phyloP scores from a whole-genome alignment of 2,113 vertebrate species.

The Eira barbara region DNA sequence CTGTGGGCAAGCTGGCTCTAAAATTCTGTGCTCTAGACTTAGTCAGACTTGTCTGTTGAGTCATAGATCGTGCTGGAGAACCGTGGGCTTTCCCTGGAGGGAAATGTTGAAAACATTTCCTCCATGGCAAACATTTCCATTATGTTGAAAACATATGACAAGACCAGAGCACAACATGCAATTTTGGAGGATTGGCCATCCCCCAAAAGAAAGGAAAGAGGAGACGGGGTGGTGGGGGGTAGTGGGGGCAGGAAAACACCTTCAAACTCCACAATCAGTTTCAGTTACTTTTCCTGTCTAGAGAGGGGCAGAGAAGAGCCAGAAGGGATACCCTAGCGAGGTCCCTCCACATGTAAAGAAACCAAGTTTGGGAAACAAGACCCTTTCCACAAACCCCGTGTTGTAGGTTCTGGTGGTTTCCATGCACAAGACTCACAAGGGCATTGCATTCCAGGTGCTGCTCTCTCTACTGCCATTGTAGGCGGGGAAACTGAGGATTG shows the following conservation, averaged over 20 bases:
- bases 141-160: slow-evolving; percentile 4
- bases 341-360: background rate
- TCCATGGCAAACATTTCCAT: slow-evolving; percentile 8
- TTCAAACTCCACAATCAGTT: background rate
- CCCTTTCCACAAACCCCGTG: background rate
- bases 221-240: background rate
- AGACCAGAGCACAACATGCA: background rate
- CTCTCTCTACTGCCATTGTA: background rate
- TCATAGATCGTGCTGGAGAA: background rate
- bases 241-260: background rate
- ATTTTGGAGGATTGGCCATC: background rate
- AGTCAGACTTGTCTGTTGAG: slow-evolving; percentile 20
- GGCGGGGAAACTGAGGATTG: background rate
- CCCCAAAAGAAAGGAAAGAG: background rate
- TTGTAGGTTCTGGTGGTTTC: background rate
- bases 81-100: background rate
- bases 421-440: background rate
- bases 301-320: background rate
- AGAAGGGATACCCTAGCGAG: background rate
- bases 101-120: background rate
- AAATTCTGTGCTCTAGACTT: background rate
- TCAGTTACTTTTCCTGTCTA: background rate
- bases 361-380: background rate
- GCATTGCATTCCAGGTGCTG: background rate
- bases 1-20: background rate